Conservation (phyloP, 2,888 invertebrate genomes). For the Cheilosia soror region DNA sequence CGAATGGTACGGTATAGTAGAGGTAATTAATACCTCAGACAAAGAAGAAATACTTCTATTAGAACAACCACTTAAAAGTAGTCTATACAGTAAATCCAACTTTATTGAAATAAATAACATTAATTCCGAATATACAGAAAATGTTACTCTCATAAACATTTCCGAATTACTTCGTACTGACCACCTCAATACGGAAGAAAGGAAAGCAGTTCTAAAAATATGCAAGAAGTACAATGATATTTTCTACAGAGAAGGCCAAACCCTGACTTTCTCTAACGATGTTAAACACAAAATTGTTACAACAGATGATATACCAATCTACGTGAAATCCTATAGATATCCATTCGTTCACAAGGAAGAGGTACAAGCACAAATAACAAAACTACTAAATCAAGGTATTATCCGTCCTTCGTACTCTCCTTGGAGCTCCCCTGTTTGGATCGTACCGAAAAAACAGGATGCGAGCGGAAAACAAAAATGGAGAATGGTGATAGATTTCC, state of each 20-base stretch:
- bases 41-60: conserved; percentile 19
- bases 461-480: conserved; percentile 60
- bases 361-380: conserved; percentile 16
- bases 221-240: conserved; percentile 52
- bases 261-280: too few species aligned
- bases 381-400: conserved; percentile 71
- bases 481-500: conserved; percentile 75
- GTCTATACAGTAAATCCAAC: conserved; percentile 4
- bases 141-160: conserved; percentile 15
- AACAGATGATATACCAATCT: conserved; percentile 35
- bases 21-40: conserved; percentile 32
- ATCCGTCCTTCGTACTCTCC: conserved; percentile 74
- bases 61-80: conserved; percentile 36
- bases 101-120: conserved; percentile 42
- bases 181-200: conserved; percentile 62
- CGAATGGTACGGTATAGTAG: conserved; percentile 36
- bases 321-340: conserved; percentile 42
- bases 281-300: conserved; percentile 74
- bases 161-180: conserved; percentile 16
- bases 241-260: conserved; percentile 49
- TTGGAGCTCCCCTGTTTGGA: conserved; percentile 76
- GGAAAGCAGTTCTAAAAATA: conserved; percentile 34
- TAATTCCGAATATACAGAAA: conserved; percentile 5
- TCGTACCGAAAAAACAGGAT: conserved; percentile 74
- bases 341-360: conserved; percentile 26